These are phyloP conservation scores for Thereuonema tuberculata DNA, from an alignment of 1,140 invertebrate genomes.

Conservation along the genomic window DNA sequence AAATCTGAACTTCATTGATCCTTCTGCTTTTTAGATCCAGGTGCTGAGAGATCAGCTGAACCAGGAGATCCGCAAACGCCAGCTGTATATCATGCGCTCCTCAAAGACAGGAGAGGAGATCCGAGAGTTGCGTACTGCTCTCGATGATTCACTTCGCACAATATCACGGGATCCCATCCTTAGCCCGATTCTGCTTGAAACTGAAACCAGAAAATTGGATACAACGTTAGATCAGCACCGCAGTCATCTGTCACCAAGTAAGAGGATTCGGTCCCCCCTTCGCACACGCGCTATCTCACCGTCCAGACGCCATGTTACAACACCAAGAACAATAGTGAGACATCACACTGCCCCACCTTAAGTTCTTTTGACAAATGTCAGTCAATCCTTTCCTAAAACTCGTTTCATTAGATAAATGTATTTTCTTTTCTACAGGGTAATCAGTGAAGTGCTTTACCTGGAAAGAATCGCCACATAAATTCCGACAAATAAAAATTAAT, in stretches of 20 bases:
- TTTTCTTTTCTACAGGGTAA: no score
- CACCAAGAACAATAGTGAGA: neutral
- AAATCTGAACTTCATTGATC: no score
- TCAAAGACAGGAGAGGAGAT: conserved; percentile 69
- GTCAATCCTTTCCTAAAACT: no score
- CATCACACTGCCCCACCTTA: no score
- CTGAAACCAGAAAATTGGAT: conserved; percentile 69
- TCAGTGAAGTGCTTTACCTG: no score
- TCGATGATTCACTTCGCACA: conserved; percentile 68
- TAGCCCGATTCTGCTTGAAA: conserved; percentile 64
- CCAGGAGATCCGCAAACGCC: conserved; percentile 70
- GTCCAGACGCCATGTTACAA: neutral
- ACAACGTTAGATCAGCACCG: conserved; percentile 22
- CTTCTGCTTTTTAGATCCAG: no score
- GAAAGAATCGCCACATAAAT: no score
- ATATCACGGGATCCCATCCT: conserved; percentile 65
- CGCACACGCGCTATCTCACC: neutral
- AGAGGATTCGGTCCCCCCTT: neutral
- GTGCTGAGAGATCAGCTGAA: conserved; percentile 63
- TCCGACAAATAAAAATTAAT: no score
- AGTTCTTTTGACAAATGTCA: no score
- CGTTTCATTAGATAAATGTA: no score
- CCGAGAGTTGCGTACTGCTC: conserved; percentile 59
- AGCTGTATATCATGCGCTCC: conserved; percentile 65
- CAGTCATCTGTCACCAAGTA: neutral